These are phyloP conservation scores for Puma concolor DNA, from an alignment of 2,113 vertebrate species.

Conservation along the genomic window DNA sequence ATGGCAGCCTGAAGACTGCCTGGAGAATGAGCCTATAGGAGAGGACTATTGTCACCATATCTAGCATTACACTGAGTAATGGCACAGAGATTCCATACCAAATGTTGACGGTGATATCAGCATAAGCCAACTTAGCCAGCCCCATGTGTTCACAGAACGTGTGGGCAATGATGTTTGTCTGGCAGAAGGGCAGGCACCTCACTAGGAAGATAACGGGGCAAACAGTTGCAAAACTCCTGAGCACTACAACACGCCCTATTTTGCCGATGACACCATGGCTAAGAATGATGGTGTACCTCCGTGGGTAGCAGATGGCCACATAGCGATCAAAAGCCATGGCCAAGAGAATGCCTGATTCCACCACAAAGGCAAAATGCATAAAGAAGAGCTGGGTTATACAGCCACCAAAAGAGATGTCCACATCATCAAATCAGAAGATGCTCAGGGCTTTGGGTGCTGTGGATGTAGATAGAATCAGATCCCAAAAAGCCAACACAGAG, in stretches of 20 bases:
- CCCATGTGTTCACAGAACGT: conserved; percentile 34
- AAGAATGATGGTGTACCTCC: conserved; percentile 36
- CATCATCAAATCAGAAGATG: conserved; percentile 64
- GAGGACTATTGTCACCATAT: neutral
- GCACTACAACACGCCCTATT: neutral
- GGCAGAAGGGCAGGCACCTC: neutral
- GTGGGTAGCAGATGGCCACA: conserved; percentile 62
- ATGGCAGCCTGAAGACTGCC: neutral
- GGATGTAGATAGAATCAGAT: conserved; percentile 51
- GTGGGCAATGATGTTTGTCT: neutral
- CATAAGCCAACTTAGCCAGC: conserved; percentile 35
- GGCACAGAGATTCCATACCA: conserved; percentile 33
- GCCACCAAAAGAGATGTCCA: conserved; percentile 16
- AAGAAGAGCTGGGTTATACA: conserved; percentile 70
- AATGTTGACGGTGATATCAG: conserved; percentile 4
- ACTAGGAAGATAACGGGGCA: neutral
- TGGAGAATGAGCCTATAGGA: neutral
- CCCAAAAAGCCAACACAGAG: conserved; percentile 49
- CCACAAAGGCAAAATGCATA: conserved; percentile 56
- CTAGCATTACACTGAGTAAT: neutral
- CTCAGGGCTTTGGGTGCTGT: conserved; percentile 45
- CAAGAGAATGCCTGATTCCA: conserved; percentile 54
- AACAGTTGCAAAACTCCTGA: conserved; percentile 24
- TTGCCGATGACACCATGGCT: conserved; percentile 2
- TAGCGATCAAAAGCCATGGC: conserved; percentile 56